A percentile compares a stretch with the other conserved stretches of the same genome.
These are phyloP conservation scores for Camponotus vicinus DNA, from an alignment of 1,140 invertebrate species.

Conservation along the genomic window DNA sequence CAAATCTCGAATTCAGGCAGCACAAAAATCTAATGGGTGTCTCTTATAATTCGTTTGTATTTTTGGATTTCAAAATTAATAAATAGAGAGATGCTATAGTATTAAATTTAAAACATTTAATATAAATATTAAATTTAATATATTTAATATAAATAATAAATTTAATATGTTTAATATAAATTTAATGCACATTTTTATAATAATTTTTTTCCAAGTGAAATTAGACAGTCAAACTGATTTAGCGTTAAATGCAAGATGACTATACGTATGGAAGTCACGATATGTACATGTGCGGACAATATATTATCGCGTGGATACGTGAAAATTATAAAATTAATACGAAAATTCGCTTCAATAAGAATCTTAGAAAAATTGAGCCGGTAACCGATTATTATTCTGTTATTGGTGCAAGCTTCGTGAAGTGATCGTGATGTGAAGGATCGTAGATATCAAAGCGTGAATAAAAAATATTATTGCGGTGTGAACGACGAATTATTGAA, in stretches of 20 bases:
- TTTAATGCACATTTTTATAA: background rate
- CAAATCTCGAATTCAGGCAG: background rate
- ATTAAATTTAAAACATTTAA: background rate
- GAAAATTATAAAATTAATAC: slow-evolving; percentile 21
- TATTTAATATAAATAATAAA: too few species aligned
- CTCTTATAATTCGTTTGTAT: background rate
- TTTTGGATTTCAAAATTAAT: background rate
- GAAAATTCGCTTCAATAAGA: slow-evolving; percentile 1
- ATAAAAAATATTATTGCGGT: slow-evolving; percentile 34
- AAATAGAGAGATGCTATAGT: background rate
- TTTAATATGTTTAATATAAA: too few species aligned
- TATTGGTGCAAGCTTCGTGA: slow-evolving; percentile 48
- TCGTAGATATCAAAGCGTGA: slow-evolving; percentile 37
- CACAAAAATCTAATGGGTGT: background rate
- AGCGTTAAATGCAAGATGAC: slow-evolving; percentile 23
- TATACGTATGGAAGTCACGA: slow-evolving; percentile 2
- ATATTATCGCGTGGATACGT: background rate
- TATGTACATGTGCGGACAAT: slow-evolving; percentile 35
- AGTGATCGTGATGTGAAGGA: slow-evolving; percentile 37
- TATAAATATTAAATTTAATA: too few species aligned
- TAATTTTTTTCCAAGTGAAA: background rate
- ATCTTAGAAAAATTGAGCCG: background rate
- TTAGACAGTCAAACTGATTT: background rate
- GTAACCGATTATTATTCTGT: background rate
- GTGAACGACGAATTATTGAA: slow-evolving; percentile 24